These are phyloP conservation scores for Macrostomum lignano DNA, from an alignment of 1,140 invertebrate species.

Conservation along the genomic window DNA sequence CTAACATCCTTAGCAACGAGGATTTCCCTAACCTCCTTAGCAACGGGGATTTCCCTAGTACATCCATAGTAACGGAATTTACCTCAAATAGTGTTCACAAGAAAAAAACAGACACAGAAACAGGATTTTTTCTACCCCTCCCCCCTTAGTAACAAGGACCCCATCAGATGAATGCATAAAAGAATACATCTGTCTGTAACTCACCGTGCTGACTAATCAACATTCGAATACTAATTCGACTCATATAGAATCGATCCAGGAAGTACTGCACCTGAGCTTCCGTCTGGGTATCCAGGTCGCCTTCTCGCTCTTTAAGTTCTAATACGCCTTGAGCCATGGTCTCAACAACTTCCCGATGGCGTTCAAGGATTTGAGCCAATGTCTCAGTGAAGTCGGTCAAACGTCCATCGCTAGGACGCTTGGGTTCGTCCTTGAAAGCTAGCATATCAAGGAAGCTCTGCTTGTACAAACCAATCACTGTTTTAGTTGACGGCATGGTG, in stretches of 20 bases:
- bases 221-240: conserved; percentile 82
- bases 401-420: conserved; percentile 13
- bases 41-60: no score
- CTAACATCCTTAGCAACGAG: no score
- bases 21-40: no score
- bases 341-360: conserved; percentile 78
- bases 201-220: conserved; percentile 93
- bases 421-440: background rate
- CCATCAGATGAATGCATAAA: no score
- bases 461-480: conserved; percentile 33
- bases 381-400: conserved; percentile 49
- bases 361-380: conserved; percentile 60
- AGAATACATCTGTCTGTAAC: no score
- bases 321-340: conserved; percentile 66
- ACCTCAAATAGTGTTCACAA: no score
- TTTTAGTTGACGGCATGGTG: conserved; percentile 53
- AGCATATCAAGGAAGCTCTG: background rate
- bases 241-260: conserved; percentile 85
- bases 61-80: no score
- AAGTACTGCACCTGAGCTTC: conserved; percentile 93
- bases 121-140: no score
- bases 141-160: no score
- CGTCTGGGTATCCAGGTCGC: conserved; percentile 45
- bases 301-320: conserved; percentile 69
- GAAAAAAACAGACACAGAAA: no score